A percentile compares a stretch with the other conserved stretches of the same genome.
These are phyloP conservation scores for Podotricha telesiphe DNA, from an alignment of 2,888 invertebrate species.

Conservation along the genomic window DNA sequence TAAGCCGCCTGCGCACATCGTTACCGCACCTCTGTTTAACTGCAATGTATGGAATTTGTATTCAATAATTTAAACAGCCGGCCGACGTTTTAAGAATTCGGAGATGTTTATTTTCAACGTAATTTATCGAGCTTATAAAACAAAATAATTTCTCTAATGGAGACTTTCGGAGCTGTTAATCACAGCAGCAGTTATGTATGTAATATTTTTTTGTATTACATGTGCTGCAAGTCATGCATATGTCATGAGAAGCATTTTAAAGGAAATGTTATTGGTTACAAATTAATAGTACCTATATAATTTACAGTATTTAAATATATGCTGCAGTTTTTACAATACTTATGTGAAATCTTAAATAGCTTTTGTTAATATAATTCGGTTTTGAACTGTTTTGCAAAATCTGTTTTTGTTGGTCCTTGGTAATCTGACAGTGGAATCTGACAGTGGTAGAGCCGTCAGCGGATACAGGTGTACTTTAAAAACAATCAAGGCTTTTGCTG, in stretches of 20 bases:
- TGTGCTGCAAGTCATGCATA: not conserved
- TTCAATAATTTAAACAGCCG: conserved; percentile 71
- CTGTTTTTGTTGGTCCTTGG: conserved; percentile 43
- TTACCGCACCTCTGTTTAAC: conserved; percentile 64
- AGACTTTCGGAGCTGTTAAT: conserved; percentile 34
- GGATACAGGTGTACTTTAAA: conserved; percentile 69
- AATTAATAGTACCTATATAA: not conserved
- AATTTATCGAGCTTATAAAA: conserved; percentile 59
- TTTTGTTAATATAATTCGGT: not conserved
- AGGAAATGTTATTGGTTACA: not conserved
- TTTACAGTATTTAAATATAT: too few species aligned
- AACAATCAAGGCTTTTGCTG: conserved; percentile 48
- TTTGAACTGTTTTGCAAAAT: conserved; percentile 14
- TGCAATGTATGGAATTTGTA: conserved; percentile 77
- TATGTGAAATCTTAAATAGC: not conserved
- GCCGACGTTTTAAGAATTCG: conserved; percentile 54
- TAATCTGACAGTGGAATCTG: conserved; percentile 72
- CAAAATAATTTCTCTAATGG: conserved; percentile 43
- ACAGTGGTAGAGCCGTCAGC: conserved; percentile 60
- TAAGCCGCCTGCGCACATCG: conserved; percentile 66
- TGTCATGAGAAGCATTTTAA: not conserved
- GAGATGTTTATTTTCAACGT: conserved; percentile 58
- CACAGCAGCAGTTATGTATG: conserved; percentile 22
- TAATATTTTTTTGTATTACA: conserved; percentile 18
- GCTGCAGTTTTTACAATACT: too few species aligned